Evolutionary conservation across 2,113 vertebrate species (phyloP), one percentile per base, ranked within the genome.

Genomic region (Catagonus wagneri): DNA sequence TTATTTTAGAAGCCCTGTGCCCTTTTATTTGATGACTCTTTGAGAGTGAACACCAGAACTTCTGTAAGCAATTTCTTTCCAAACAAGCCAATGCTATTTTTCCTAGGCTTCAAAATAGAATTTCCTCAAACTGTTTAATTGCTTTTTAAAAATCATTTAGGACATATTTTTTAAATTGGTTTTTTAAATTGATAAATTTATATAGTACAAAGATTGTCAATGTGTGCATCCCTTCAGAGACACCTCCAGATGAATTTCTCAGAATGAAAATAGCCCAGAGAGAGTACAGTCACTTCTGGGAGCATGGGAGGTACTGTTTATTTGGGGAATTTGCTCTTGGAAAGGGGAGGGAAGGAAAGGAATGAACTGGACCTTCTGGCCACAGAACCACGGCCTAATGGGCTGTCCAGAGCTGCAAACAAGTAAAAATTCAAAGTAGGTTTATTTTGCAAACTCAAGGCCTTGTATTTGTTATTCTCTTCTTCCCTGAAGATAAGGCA

Each of bases 51-150:
- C 6, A 39, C 7, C 22, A 44, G 58, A 61, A 74, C 52, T 83
- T 90, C 54, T 93, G 61, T 29, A 95, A 79, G n/a, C n/a, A 65
- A 66, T 89, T 23, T 66, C 27, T 91, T 89, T 44, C 44, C 44
- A 44, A 44, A 44, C 8, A 44, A 44, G 44, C 52, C 11, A 74
- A 66, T 58, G 36, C 0, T 68, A n/a, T 14, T 89, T 93, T 91
- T 85, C 20, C 36, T 81, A 32, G 6, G 78, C 27, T 96, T 63
- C 15, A 56, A 94, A 94, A 56, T 44, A 93, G 19, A 94, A 79
- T 60, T 75, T 44, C 23, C 52, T 85, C 20, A 86, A 94, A 52
- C 76, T 84, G 27, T 54, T 89, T 72, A 50, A 19, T 19, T 79
- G 54, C 6, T 89, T 94, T 85, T 0, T 56, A 87, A 85, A 90